Conservation (phyloP, 2,113 vertebrate species). For the Myanophis thanlyinensis region DNA sequence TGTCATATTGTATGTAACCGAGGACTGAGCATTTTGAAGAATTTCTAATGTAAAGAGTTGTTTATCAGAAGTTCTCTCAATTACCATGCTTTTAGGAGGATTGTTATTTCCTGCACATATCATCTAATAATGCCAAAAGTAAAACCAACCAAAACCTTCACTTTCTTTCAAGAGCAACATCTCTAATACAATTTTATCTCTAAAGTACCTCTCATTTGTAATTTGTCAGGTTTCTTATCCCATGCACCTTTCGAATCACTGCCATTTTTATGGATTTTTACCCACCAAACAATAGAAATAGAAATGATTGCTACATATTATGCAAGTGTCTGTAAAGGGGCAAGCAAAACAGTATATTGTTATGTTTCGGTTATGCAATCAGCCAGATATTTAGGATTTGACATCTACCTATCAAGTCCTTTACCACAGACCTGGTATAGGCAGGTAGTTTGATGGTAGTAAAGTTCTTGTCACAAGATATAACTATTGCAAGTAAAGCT, state of each 20-base stretch:
- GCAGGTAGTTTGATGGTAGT: neutral
- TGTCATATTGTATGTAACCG: neutral
- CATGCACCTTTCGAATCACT: neutral
- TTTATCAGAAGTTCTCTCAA: neutral
- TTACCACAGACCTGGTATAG: neutral
- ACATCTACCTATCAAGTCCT: neutral
- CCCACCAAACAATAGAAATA: neutral
- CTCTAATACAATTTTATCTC: neutral
- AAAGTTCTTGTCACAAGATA: no score
- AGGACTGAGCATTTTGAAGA: neutral
- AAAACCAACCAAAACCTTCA: neutral
- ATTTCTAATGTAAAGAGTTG: neutral
- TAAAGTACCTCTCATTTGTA: neutral
- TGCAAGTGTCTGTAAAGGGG: neutral
- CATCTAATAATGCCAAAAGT: neutral
- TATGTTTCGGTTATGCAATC: neutral
- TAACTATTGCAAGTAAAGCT: no score
- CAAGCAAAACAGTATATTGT: neutral
- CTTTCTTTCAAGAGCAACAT: neutral
- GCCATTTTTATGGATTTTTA: neutral
- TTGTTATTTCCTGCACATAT: neutral
- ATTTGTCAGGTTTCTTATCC: neutral
- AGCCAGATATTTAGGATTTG: neutral
- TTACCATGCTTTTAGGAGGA: neutral
- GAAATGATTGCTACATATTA: neutral